Percentiles rank a stretch among this genome's conserved stretches.
These are phyloP conservation scores for Pelvicachromis taeniatus DNA, from an alignment of 2,113 vertebrate species.

Conservation along the genomic window DNA sequence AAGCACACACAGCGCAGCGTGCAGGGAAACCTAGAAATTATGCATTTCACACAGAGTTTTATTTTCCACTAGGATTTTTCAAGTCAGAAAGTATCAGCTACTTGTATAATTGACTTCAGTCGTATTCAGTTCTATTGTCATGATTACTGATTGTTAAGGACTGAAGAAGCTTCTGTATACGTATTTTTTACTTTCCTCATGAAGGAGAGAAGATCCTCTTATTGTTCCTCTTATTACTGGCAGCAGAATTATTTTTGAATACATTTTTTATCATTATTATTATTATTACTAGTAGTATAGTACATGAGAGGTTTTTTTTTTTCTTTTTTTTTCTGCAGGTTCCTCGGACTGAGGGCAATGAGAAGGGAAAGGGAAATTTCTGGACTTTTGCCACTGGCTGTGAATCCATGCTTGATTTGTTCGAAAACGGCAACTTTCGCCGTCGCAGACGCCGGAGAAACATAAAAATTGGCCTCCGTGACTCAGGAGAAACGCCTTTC, in stretches of 20 bases:
- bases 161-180: neutral
- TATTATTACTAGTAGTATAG: neutral
- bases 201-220: neutral
- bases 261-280: neutral
- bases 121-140: neutral
- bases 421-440: constrained; percentile 95
- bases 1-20: neutral
- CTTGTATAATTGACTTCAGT: neutral
- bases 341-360: constrained; percentile 90
- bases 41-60: neutral
- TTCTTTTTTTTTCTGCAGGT: constrained; percentile 69
- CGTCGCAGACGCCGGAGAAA: constrained; percentile 84
- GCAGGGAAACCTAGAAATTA: neutral
- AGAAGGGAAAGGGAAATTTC: constrained; percentile 95
- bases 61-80: neutral
- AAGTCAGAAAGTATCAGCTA: neutral
- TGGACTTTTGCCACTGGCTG: constrained; percentile 97
- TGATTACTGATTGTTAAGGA: neutral
- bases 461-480: constrained; percentile 78
- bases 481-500: constrained; percentile 58
- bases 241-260: neutral
- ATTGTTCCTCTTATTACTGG: neutral
- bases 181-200: neutral
- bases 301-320: too few relatives aligned
- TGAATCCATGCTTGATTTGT: constrained; percentile 95